A percentile compares a stretch with the other conserved stretches of the same genome.
Conservation (phyloP, 1,140 invertebrate species). For the Akabosia matsudoensis region DNA sequence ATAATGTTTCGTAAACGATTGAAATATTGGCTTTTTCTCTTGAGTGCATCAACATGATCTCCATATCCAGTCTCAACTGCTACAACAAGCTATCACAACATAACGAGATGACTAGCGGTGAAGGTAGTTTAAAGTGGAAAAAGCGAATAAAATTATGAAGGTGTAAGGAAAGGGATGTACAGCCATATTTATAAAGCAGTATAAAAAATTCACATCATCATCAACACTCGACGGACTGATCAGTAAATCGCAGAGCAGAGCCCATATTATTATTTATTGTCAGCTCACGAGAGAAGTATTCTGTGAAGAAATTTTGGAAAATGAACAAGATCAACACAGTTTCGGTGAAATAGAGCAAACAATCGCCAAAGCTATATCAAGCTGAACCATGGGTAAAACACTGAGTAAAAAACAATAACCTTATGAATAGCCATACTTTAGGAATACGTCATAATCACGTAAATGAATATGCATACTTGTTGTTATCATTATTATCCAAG, state of each 20-base stretch:
- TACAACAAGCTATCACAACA: neutral
- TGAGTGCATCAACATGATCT: neutral
- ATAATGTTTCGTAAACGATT: slow-evolving; percentile 14
- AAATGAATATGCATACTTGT: neutral
- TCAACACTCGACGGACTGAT: too few species aligned
- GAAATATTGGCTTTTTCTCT: slow-evolving; percentile 14
- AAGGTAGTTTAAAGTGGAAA: neutral
- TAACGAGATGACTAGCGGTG: too few species aligned
- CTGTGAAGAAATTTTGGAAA: too few species aligned
- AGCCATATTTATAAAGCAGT: slow-evolving; percentile 1
- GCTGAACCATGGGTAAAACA: too few species aligned
- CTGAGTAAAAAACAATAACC: too few species aligned
- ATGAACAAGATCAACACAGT: too few species aligned
- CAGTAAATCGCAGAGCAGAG: too few species aligned
- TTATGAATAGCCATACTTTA: neutral
- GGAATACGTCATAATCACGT: too few species aligned
- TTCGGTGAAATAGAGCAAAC: too few species aligned
- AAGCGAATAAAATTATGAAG: neutral
- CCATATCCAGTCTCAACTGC: neutral
- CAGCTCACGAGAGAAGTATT: too few species aligned
- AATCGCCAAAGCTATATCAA: too few species aligned
- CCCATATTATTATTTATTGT: too few species aligned
- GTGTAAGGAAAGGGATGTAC: slow-evolving; percentile 14
- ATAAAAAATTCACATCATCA: slow-evolving; percentile 15
- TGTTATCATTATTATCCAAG: neutral